phyloP scores from a whole-genome alignment of 2,888 invertebrate species.

The Theretra japonica region DNA sequence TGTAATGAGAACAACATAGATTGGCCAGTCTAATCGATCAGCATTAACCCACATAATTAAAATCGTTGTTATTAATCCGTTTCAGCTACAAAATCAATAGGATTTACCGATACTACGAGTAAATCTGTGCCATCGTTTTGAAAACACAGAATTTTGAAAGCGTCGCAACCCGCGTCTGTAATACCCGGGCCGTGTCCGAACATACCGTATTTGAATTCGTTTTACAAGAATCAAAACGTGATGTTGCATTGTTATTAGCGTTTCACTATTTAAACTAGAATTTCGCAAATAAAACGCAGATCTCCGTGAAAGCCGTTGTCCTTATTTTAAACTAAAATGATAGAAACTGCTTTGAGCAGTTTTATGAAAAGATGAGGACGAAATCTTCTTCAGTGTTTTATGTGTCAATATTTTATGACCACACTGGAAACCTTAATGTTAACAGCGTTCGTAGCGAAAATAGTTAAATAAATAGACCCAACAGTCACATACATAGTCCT shows the following conservation, averaged over 20 bases:
- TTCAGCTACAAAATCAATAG: background rate
- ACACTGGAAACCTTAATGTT: too few relatives aligned
- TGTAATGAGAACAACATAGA: too few relatives aligned
- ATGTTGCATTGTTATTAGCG: conserved; percentile 3
- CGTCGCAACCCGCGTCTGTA: background rate
- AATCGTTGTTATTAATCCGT: background rate
- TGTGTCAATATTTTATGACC: too few relatives aligned
- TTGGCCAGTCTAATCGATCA: too few relatives aligned
- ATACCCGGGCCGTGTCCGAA: background rate
- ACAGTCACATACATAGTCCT: too few relatives aligned
- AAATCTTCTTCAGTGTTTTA: too few relatives aligned
- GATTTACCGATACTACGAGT: background rate
- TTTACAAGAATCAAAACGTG: conserved; percentile 10
- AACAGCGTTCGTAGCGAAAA: too few relatives aligned
- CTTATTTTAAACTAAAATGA: background rate
- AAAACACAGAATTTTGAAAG: background rate
- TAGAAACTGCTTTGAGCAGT: too few relatives aligned
- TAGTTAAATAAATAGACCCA: too few relatives aligned
- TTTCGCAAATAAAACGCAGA: background rate
- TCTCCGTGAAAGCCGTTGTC: background rate
- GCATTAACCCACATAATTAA: too few relatives aligned
- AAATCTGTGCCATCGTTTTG: background rate
- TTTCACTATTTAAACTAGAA: background rate
- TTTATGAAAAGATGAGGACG: too few relatives aligned
- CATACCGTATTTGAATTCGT: background rate